These are phyloP conservation scores for Micrasema longulum DNA, from an alignment of 1,140 invertebrate species.

Conservation along the genomic window DNA sequence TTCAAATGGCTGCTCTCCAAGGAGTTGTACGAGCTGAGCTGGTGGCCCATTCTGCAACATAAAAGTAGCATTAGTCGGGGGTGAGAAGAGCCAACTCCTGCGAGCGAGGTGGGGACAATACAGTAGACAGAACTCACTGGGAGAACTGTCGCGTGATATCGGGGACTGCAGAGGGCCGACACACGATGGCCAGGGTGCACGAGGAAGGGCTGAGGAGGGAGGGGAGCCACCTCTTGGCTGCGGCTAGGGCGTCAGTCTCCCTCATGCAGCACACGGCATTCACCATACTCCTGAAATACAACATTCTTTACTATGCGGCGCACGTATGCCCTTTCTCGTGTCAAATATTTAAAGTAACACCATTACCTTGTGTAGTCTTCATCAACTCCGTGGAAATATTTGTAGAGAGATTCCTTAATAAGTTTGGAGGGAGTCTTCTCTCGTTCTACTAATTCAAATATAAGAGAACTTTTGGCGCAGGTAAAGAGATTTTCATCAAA, in stretches of 20 bases:
- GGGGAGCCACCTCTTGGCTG: conserved; percentile 78
- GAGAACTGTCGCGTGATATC: conserved; percentile 76
- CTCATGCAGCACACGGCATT: conserved; percentile 76
- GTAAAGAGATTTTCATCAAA: conserved; percentile 83
- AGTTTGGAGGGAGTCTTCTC: conserved; percentile 83
- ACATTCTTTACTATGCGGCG: not conserved
- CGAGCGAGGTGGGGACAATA: no score
- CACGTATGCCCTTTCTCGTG: not conserved
- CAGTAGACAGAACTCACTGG: conserved; percentile 66
- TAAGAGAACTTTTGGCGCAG: conserved; percentile 85
- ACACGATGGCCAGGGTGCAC: conserved; percentile 77
- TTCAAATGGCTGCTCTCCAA: conserved; percentile 70
- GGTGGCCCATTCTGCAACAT: conserved; percentile 64
- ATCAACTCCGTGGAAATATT: conserved; percentile 77
- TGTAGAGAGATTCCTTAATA: conserved; percentile 76
- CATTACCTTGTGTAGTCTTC: conserved; percentile 77
- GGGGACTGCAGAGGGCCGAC: conserved; percentile 80
- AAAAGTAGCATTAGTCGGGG: conserved; percentile 17
- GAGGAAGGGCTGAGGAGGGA: conserved; percentile 72
- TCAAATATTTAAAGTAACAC: no score
- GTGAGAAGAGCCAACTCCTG: no score
- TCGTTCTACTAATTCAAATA: conserved; percentile 85
- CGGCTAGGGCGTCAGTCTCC: conserved; percentile 72
- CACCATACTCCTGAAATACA: conserved; percentile 71
- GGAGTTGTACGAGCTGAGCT: conserved; percentile 65